phyloP scores from a whole-genome alignment of 2,888 invertebrate genomes.

The Adineta ricciae region DNA sequence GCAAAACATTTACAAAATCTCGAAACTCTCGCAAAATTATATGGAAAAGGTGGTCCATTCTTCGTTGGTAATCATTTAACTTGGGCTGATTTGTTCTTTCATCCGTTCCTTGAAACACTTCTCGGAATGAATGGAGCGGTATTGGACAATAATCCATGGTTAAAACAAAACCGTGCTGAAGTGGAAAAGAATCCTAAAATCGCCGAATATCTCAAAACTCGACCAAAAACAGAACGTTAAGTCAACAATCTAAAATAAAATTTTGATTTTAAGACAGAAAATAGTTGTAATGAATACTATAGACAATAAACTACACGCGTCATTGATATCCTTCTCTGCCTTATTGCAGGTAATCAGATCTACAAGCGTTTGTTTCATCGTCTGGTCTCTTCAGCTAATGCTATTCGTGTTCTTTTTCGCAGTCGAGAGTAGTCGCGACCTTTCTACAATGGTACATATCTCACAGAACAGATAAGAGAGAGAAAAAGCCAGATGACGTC shows the following conservation, averaged over 20 bases:
- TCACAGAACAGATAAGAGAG: background rate
- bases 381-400: too few relatives aligned
- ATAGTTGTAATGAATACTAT: too few relatives aligned
- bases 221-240: constrained; percentile 35
- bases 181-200: constrained; percentile 35
- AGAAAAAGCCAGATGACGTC: too few relatives aligned
- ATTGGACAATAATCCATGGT: constrained; percentile 35
- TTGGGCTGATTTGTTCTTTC: constrained; percentile 36
- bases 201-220: constrained; percentile 36
- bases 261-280: too few relatives aligned
- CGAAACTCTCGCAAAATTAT: background rate
- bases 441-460: too few relatives aligned
- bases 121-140: constrained; percentile 25
- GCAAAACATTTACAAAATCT: constrained; percentile 22
- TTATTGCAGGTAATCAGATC: too few relatives aligned
- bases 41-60: constrained; percentile 25
- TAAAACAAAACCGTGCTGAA: constrained; percentile 35
- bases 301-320: too few relatives aligned
- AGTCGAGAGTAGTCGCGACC: too few relatives aligned
- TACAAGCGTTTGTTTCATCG: too few relatives aligned
- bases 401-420: too few relatives aligned
- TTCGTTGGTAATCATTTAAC: constrained; percentile 35
- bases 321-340: too few relatives aligned
- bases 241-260: too few relatives aligned
- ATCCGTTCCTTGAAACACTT: constrained; percentile 30